Percentiles rank a stretch among this genome's conserved stretches.
These are phyloP conservation scores for Lerema accius DNA, from an alignment of 1,140 invertebrate genomes.

Conservation along the genomic window DNA sequence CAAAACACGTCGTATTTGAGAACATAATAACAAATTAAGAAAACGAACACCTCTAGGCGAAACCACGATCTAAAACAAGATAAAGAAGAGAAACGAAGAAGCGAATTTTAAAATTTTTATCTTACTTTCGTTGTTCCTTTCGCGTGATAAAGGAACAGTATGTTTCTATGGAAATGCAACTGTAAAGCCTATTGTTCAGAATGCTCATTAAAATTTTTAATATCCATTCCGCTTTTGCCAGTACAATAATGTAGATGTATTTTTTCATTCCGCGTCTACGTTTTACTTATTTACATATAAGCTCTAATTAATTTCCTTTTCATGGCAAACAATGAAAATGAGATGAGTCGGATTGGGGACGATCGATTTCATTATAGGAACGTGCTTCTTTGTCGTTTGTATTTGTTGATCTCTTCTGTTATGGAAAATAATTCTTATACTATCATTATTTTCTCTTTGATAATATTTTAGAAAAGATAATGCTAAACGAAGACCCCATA, in stretches of 20 bases:
- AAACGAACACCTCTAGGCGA: not conserved
- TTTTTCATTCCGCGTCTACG: slow-evolving; percentile 13
- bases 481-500: too few species aligned
- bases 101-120: slow-evolving; percentile 1
- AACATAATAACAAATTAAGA: not conserved
- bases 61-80: not conserved
- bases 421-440: too few species aligned
- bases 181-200: slow-evolving; percentile 15
- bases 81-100: slow-evolving; percentile 3
- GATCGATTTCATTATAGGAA: not conserved
- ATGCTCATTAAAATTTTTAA: slow-evolving; percentile 24
- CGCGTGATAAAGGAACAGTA: slow-evolving; percentile 9
- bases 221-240: slow-evolving; percentile 16
- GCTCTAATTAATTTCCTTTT: slow-evolving; percentile 13
- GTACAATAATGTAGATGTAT: slow-evolving; percentile 15
- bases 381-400: too few species aligned
- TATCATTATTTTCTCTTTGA: too few species aligned
- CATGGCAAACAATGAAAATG: not conserved
- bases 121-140: slow-evolving; percentile 4
- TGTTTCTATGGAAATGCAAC: slow-evolving; percentile 1
- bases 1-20: too few species aligned
- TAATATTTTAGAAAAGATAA: too few species aligned
- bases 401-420: too few species aligned
- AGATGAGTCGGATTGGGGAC: not conserved
- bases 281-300: slow-evolving; percentile 14